Evolutionary conservation across 2,888 invertebrate species (phyloP).

Genomic region (Oxytorus armatus): DNA sequence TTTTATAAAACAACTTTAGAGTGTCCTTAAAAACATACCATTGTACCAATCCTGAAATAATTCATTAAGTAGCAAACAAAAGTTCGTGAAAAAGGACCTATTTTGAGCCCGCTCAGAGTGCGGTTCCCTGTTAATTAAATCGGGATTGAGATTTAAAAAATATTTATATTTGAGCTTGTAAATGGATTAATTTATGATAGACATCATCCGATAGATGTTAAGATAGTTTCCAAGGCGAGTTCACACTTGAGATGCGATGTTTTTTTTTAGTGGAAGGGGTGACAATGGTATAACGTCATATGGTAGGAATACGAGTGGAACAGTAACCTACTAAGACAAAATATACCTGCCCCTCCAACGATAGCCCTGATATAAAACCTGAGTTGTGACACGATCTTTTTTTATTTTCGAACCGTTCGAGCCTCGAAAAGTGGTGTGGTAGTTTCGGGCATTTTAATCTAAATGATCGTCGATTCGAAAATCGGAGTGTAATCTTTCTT

Average conservation of each 20-base stretch:
- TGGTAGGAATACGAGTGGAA: constrained; percentile 66
- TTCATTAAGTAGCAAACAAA: no score
- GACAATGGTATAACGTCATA: constrained; percentile 54
- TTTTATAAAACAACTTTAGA: no score
- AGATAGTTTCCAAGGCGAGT: background rate
- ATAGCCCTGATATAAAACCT: constrained; percentile 75
- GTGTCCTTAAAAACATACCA: no score
- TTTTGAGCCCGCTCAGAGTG: no score
- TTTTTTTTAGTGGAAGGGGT: constrained; percentile 58
- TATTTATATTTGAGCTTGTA: no score
- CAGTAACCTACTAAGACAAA: constrained; percentile 78
- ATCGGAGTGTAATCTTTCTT: constrained; percentile 31
- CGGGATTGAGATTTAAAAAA: no score
- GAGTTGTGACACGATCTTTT: constrained; percentile 70
- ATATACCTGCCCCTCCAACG: constrained; percentile 71
- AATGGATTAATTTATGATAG: no score
- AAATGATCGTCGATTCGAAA: constrained; percentile 20
- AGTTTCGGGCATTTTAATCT: constrained; percentile 4
- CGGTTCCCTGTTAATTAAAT: no score
- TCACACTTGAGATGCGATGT: background rate
- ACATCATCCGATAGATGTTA: no score
- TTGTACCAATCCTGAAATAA: no score
- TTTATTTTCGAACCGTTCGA: constrained; percentile 70
- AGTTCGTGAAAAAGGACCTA: no score
- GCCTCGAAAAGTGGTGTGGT: constrained; percentile 59